A percentile compares a stretch with the other conserved stretches of the same genome.
phyloP scores from a whole-genome alignment of 2,113 vertebrate species.

The Procapra przewalskii region DNA sequence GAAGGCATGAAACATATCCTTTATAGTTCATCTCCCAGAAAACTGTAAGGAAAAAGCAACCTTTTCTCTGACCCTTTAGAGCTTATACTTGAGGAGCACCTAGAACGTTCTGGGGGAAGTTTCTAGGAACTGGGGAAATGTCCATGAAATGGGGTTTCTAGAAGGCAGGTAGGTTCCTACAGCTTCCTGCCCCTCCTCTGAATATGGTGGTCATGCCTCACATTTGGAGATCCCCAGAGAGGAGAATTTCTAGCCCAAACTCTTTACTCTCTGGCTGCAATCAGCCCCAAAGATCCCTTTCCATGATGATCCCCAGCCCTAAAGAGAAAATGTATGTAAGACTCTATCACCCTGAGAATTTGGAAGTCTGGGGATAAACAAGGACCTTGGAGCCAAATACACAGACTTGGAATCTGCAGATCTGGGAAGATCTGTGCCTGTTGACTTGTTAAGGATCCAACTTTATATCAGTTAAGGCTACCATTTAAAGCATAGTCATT shows the following conservation, averaged over 20 bases:
- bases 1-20: background rate
- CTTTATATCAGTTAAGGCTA: background rate
- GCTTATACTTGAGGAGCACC: background rate
- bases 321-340: background rate
- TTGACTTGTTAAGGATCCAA: background rate
- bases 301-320: background rate
- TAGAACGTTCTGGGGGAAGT: background rate
- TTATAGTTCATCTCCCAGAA: constrained; percentile 9
- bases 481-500: background rate
- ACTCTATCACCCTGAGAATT: background rate
- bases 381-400: background rate
- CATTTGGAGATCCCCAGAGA: background rate
- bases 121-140: background rate
- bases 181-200: background rate
- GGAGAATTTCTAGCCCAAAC: background rate
- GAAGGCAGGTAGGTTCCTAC: background rate
- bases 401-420: background rate
- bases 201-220: background rate
- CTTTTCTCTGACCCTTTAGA: background rate
- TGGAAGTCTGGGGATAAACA: background rate
- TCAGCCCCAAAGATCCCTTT: background rate
- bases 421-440: background rate
- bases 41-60: background rate
- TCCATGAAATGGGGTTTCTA: background rate
- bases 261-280: background rate